phyloP scores from a whole-genome alignment of 2,888 invertebrate species.

The Spodoptera picta region DNA sequence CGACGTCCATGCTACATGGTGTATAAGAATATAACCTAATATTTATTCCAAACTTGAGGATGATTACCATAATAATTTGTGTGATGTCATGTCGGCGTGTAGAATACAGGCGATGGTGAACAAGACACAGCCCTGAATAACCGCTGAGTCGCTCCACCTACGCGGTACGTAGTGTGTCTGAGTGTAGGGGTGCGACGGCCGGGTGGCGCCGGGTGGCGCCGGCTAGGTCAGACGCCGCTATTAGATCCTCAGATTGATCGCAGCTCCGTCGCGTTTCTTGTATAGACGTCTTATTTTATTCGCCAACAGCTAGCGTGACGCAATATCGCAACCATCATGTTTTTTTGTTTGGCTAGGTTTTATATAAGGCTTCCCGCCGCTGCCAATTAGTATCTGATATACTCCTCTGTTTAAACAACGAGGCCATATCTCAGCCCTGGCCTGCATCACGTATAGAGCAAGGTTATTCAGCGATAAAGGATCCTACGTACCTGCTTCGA shows the following conservation, averaged over 20 bases:
- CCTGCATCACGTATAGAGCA: conserved; percentile 54
- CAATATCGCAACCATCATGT: conserved; percentile 50
- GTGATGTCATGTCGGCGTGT: conserved; percentile 61
- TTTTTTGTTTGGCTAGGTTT: conserved; percentile 65
- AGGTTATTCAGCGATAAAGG: conserved; percentile 55
- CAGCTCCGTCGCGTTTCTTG: conserved; percentile 74
- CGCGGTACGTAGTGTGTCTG: conserved; percentile 59
- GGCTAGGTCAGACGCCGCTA: conserved; percentile 81
- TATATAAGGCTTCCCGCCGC: conserved; percentile 74
- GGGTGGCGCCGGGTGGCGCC: conserved; percentile 85
- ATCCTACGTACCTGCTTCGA: conserved; percentile 42
- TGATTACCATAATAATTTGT: conserved; percentile 68
- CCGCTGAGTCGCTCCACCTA: conserved; percentile 61
- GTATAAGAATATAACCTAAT: conserved; percentile 30
- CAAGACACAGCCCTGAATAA: conserved; percentile 60
- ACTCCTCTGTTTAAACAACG: conserved; percentile 45
- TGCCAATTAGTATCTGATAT: conserved; percentile 61
- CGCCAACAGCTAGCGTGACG: conserved; percentile 59
- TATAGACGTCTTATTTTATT: conserved; percentile 67
- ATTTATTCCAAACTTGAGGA: conserved; percentile 46
- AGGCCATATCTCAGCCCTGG: conserved; percentile 54
- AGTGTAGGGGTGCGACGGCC: conserved; percentile 70
- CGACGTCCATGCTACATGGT: conserved; percentile 21
- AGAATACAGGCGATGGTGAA: conserved; percentile 56
- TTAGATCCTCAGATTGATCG: conserved; percentile 84